Percentiles rank a stretch among this genome's conserved stretches.
phyloP scores from a whole-genome alignment of 2,888 invertebrate species.

The Heliconius charithonia region DNA sequence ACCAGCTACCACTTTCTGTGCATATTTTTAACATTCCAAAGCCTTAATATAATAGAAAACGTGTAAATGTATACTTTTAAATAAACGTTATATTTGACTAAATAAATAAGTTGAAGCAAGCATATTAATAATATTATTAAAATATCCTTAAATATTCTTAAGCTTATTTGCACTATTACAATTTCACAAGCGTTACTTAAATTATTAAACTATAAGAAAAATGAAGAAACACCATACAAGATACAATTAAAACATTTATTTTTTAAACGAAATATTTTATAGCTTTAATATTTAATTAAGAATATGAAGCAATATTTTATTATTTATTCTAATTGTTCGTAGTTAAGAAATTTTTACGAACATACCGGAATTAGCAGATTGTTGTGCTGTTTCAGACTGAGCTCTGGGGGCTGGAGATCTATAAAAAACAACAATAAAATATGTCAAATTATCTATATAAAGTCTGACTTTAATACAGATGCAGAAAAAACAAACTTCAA shows the following conservation, averaged over 20 bases:
- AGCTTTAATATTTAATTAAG: too few species aligned
- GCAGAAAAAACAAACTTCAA: too few species aligned
- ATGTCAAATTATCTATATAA: too few species aligned
- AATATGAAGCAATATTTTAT: neutral
- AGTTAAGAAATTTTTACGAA: neutral
- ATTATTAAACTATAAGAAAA: neutral
- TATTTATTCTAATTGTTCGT: neutral
- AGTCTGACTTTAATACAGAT: too few species aligned
- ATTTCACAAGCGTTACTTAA: too few species aligned
- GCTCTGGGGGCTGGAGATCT: slow-evolving; percentile 71
- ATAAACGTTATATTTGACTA: too few species aligned
- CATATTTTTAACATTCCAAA: slow-evolving; percentile 4
- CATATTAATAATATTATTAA: too few species aligned
- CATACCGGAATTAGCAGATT: slow-evolving; percentile 69
- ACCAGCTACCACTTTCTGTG: slow-evolving; percentile 73
- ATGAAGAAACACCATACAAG: neutral
- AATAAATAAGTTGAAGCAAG: too few species aligned
- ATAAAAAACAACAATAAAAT: slow-evolving; percentile 8
- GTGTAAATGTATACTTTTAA: neutral
- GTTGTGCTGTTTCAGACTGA: slow-evolving; percentile 68
- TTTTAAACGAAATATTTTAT: neutral
- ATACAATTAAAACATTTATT: neutral
- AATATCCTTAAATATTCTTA: too few species aligned
- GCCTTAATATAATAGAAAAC: neutral
- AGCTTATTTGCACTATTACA: too few species aligned